A percentile compares a stretch with the other conserved stretches of the same genome.
These are phyloP conservation scores for Zaprionus taronus DNA, from an alignment of 1,140 invertebrate genomes.

Conservation along the genomic window DNA sequence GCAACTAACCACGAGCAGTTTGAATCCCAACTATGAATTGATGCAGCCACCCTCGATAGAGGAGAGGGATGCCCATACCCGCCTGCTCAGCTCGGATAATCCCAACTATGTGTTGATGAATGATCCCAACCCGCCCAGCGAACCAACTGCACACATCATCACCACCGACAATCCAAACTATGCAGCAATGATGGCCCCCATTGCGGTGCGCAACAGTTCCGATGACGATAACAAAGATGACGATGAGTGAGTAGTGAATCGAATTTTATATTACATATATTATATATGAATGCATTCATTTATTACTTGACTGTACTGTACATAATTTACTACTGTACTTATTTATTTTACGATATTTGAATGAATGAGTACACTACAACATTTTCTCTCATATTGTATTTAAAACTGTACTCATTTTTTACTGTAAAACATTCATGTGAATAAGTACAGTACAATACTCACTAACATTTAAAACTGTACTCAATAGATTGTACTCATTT, in stretches of 20 bases:
- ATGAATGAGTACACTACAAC: too few relatives aligned
- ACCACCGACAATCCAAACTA: conserved; percentile 71
- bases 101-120: conserved; percentile 68
- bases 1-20: conserved; percentile 56
- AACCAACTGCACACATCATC: conserved; percentile 2
- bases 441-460: not conserved
- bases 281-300: too few relatives aligned
- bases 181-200: conserved; percentile 54
- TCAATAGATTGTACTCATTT: too few relatives aligned
- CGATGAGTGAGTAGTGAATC: conserved; percentile 23
- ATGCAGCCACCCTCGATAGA: conserved; percentile 50
- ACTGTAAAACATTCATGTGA: too few relatives aligned
- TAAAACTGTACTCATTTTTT: not conserved
- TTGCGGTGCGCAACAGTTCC: conserved; percentile 35
- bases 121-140: conserved; percentile 32
- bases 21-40: conserved; percentile 76
- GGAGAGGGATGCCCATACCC: not conserved
- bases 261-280: too few relatives aligned
- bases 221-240: conserved; percentile 49
- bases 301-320: not conserved
- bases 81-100: conserved; percentile 41
- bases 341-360: too few relatives aligned
- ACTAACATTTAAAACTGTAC: too few relatives aligned
- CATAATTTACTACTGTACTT: too few relatives aligned
- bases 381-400: too few relatives aligned